phyloP scores from a whole-genome alignment of 2,888 invertebrate species.

The Abscondita cerata region DNA sequence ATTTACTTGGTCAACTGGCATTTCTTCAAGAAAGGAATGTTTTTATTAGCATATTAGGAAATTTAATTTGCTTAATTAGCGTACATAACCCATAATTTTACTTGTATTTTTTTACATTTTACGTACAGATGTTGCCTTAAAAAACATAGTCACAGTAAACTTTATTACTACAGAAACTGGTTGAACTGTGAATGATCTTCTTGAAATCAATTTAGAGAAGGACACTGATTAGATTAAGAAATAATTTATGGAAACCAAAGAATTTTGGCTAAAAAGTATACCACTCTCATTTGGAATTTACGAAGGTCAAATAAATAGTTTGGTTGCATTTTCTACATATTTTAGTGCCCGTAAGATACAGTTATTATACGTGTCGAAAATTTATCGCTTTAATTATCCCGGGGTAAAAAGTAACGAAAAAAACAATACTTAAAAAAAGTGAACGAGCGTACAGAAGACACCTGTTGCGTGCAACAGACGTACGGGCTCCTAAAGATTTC shows the following conservation, averaged over 20 bases:
- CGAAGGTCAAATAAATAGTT: slow-evolving; percentile 31
- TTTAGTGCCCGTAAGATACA: slow-evolving; percentile 32
- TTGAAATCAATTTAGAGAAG: slow-evolving; percentile 1
- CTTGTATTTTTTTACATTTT: slow-evolving; percentile 4
- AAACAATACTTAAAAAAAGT: slow-evolving; percentile 34
- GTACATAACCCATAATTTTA: slow-evolving; percentile 17
- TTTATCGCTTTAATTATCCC: slow-evolving; percentile 38
- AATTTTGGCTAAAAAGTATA: slow-evolving; percentile 32
- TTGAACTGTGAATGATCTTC: slow-evolving; percentile 1
- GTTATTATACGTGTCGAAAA: slow-evolving; percentile 38
- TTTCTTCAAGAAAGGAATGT: slow-evolving; percentile 18
- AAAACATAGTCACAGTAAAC: too few species aligned
- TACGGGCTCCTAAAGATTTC: slow-evolving; percentile 43
- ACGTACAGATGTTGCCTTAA: slow-evolving; percentile 4
- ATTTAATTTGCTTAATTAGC: slow-evolving; percentile 15
- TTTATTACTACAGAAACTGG: neutral
- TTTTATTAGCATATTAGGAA: slow-evolving; percentile 18
- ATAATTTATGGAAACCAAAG: slow-evolving; percentile 23
- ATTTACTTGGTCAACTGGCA: slow-evolving; percentile 25
- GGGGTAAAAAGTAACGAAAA: slow-evolving; percentile 30
- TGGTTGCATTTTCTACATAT: slow-evolving; percentile 28
- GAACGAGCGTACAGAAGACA: slow-evolving; percentile 24
- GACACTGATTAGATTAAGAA: slow-evolving; percentile 18
- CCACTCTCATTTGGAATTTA: slow-evolving; percentile 32
- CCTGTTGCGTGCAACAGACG: slow-evolving; percentile 41